Conservation (phyloP, 1,140 invertebrate genomes). For the Zaprionus ghesquierei region DNA sequence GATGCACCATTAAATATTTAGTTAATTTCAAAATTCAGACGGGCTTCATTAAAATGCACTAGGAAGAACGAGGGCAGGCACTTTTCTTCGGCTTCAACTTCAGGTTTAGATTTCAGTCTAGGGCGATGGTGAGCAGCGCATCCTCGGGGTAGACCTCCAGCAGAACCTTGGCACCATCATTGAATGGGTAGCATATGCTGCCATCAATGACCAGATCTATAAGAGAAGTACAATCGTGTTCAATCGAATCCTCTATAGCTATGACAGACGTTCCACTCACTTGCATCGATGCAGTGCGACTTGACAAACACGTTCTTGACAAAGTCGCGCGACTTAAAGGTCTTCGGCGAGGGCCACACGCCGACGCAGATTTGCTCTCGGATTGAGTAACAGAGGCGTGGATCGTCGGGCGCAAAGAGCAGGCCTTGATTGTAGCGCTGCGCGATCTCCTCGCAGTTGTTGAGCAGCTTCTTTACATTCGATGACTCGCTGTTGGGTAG, state of each 20-base stretch:
- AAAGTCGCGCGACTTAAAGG: constrained; percentile 87
- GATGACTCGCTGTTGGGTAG: constrained; percentile 81
- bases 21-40: constrained; percentile 57
- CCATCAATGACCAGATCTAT: constrained; percentile 97
- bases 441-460: constrained; percentile 87
- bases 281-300: constrained; percentile 96
- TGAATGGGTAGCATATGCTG: constrained; percentile 96
- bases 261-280: constrained; percentile 79
- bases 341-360: constrained; percentile 89
- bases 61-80: constrained; percentile 28
- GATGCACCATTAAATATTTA: constrained; percentile 36
- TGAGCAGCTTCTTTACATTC: constrained; percentile 74
- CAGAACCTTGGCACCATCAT: constrained; percentile 94
- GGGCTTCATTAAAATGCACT: constrained; percentile 32
- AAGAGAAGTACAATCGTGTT: neutral
- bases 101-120: constrained; percentile 82
- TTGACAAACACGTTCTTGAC: constrained; percentile 89
- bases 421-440: constrained; percentile 92
- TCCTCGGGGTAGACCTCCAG: constrained; percentile 94
- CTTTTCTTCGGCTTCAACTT: constrained; percentile 13
- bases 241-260: neutral
- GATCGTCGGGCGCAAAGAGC: constrained; percentile 91
- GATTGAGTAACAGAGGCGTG: constrained; percentile 93
- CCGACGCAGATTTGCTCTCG: constrained; percentile 94
- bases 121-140: constrained; percentile 91